Evolutionary conservation across 2,888 invertebrate species (phyloP).

Genomic region (Himalopsyche kuldschensis): DNA sequence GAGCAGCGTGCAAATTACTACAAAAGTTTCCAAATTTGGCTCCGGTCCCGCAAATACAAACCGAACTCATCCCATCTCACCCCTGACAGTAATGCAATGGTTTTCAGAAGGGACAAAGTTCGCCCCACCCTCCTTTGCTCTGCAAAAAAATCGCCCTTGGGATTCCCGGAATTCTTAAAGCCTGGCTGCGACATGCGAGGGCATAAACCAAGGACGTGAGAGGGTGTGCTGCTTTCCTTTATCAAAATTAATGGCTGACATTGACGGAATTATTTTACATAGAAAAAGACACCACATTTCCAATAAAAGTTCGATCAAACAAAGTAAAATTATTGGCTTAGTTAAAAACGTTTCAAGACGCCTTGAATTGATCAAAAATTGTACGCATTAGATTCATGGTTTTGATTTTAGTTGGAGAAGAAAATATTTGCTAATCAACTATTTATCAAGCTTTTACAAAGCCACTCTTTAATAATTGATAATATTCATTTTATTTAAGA

Average conservation of each 20-base stretch:
- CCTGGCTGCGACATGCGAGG: not conserved
- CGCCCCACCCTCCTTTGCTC: not conserved
- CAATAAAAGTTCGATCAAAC: not conserved
- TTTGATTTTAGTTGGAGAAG: too few relatives aligned
- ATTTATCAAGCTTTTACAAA: too few relatives aligned
- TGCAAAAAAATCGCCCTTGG: constrained; percentile 14
- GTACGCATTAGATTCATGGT: too few relatives aligned
- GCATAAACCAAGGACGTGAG: constrained; percentile 23
- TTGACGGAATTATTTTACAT: constrained; percentile 2
- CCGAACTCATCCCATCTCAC: not conserved
- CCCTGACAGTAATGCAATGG: not conserved
- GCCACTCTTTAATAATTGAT: too few relatives aligned
- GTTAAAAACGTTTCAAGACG: too few relatives aligned
- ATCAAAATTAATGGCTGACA: constrained; percentile 12
- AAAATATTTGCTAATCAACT: too few relatives aligned
- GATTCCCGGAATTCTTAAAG: constrained; percentile 9
- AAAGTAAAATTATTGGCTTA: too few relatives aligned
- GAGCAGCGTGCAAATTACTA: not conserved
- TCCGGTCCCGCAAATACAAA: not conserved
- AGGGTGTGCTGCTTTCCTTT: not conserved
- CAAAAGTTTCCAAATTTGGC: not conserved
- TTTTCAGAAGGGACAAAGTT: not conserved
- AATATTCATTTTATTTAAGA: too few relatives aligned
- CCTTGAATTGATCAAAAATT: too few relatives aligned
- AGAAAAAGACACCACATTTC: not conserved